Percentiles rank a stretch among this genome's conserved stretches.
These are phyloP conservation scores for Cygnus buccinator DNA, from an alignment of 2,113 vertebrate species.

Conservation along the genomic window DNA sequence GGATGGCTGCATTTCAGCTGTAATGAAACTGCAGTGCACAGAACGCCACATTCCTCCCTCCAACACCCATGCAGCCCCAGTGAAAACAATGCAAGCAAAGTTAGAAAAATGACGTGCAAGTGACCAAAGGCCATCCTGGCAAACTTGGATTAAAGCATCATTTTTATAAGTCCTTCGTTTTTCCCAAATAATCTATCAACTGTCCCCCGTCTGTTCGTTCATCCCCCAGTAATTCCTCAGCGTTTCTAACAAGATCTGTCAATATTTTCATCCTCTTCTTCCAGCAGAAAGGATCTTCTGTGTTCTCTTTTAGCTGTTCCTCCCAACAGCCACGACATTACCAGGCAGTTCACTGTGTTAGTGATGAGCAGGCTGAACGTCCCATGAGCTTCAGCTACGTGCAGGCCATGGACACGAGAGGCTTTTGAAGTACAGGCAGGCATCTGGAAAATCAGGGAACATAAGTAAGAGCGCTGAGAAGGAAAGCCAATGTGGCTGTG, in stretches of 20 bases:
- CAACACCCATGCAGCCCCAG: constrained; percentile 12
- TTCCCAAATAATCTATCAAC: not conserved
- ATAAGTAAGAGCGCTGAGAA: too few species aligned
- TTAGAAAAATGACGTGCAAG: not conserved
- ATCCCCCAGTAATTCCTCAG: not conserved
- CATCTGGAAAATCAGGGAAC: too few species aligned
- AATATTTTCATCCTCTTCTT: not conserved
- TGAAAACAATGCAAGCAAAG: constrained; percentile 45
- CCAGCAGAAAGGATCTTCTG: not conserved
- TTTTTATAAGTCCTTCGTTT: not conserved
- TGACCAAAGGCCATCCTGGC: not conserved
- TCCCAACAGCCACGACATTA: not conserved
- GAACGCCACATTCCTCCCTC: constrained; percentile 12
- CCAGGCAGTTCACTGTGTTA: not conserved
- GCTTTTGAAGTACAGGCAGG: not conserved
- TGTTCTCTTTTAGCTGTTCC: not conserved
- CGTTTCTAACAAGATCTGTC: not conserved
- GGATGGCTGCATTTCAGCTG: constrained; percentile 53
- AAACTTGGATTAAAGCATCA: not conserved
- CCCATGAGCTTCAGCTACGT: not conserved
- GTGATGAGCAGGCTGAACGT: not conserved
- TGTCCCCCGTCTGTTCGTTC: too few species aligned
- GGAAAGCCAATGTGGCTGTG: not conserved
- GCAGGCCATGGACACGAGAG: not conserved
- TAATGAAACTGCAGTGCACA: constrained; percentile 51